Evolutionary conservation across 1,140 invertebrate species (phyloP).

Genomic region (Euwallacea fornicatus): DNA sequence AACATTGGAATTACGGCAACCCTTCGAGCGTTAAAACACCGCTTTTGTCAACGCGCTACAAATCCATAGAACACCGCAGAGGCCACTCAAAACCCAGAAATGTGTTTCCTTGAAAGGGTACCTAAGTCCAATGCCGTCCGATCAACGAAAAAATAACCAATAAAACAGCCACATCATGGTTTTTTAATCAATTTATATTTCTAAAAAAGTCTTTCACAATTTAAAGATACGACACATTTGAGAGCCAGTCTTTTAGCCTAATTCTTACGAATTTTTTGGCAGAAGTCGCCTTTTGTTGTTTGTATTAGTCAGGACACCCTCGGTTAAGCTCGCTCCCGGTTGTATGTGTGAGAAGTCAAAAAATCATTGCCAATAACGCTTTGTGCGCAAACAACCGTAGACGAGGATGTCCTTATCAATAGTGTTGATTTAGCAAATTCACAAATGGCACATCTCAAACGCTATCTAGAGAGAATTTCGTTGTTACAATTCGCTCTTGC

Average conservation of each 20-base stretch:
- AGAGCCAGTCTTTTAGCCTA: slow-evolving; percentile 49
- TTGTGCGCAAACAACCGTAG: background rate
- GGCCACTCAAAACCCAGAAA: too few relatives aligned
- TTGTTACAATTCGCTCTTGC: too few relatives aligned
- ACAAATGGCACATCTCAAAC: slow-evolving; percentile 42
- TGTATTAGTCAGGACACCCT: slow-evolving; percentile 20
- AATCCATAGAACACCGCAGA: slow-evolving; percentile 13
- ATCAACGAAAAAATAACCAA: slow-evolving; percentile 32
- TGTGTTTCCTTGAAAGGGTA: slow-evolving; percentile 42
- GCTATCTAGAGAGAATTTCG: slow-evolving; percentile 13
- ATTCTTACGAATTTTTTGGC: slow-evolving; percentile 33
- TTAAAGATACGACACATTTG: slow-evolving; percentile 50
- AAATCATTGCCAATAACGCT: background rate
- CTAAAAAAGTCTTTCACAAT: slow-evolving; percentile 52
- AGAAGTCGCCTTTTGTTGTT: slow-evolving; percentile 29
- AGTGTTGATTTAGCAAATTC: slow-evolving; percentile 46
- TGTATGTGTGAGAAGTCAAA: too few relatives aligned
- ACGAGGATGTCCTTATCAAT: slow-evolving; percentile 27
- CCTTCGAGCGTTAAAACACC: slow-evolving; percentile 9
- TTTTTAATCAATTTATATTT: slow-evolving; percentile 52
- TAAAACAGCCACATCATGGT: slow-evolving; percentile 44
- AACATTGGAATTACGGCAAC: slow-evolving; percentile 25
- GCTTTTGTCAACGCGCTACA: background rate
- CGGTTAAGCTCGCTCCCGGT: background rate
- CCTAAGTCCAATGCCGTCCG: slow-evolving; percentile 27